Percentiles rank a stretch among this genome's conserved stretches.
phyloP scores from a whole-genome alignment of 2,888 invertebrate species.

The Heliconius erato region DNA sequence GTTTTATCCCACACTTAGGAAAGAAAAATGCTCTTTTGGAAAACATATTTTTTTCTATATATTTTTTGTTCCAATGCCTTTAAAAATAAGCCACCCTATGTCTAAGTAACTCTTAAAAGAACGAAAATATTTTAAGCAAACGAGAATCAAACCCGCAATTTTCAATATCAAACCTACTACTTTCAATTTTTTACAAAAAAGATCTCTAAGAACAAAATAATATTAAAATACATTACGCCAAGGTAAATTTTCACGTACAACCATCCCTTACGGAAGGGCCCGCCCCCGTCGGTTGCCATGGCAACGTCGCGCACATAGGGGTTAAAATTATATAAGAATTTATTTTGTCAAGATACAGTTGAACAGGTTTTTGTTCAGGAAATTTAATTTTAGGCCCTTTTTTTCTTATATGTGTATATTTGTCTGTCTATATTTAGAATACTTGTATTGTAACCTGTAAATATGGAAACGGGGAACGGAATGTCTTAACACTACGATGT shows the following conservation, averaged over 20 bases:
- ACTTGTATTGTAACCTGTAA: neutral
- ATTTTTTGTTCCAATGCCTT: no score
- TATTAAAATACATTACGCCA: conserved; percentile 7
- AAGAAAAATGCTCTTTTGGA: no score
- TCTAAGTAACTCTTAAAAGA: no score
- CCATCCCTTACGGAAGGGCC: conserved; percentile 49
- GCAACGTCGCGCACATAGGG: conserved; percentile 61
- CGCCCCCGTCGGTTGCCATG: conserved; percentile 72
- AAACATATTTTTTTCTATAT: no score
- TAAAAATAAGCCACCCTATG: no score
- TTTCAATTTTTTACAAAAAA: neutral
- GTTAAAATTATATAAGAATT: conserved; percentile 48
- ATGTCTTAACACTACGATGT: no score
- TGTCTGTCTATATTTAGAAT: neutral
- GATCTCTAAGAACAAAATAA: neutral
- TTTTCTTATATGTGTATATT: neutral
- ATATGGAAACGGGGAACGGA: neutral
- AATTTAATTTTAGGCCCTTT: conserved; percentile 31
- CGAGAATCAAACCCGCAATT: neutral
- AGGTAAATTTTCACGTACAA: conserved; percentile 53
- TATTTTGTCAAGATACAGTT: conserved; percentile 46
- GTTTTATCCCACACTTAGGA: no score
- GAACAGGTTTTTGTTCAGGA: conserved; percentile 31
- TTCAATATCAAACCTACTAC: neutral
- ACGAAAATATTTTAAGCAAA: neutral